Percentiles rank a stretch among this genome's conserved stretches.
Conservation (phyloP, 2,888 invertebrate genomes). For the Synanthedon formicaeformis region DNA sequence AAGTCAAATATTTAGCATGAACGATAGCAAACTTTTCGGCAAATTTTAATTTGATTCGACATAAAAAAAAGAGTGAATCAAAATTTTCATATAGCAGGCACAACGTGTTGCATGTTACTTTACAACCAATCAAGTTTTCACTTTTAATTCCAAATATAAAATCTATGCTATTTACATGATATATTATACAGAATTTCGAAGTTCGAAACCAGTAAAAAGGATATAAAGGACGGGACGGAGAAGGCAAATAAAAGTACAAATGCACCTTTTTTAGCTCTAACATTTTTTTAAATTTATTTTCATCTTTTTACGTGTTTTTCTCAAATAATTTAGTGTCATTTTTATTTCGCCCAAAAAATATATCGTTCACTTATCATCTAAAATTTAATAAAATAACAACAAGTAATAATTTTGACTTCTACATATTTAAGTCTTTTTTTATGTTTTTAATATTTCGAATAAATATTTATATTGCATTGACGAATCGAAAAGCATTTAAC, state of each 20-base stretch:
- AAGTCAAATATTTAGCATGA: too few species aligned
- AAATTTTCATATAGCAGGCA: too few species aligned
- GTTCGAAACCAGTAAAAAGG: conserved; percentile 10
- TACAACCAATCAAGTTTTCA: too few species aligned
- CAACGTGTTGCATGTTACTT: too few species aligned
- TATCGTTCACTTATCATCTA: conserved; percentile 35
- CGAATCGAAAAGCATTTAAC: conserved; percentile 14
- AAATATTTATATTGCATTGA: conserved; percentile 10
- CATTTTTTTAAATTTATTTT: conserved; percentile 26
- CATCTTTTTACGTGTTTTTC: conserved; percentile 28
- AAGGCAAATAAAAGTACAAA: conserved; percentile 45
- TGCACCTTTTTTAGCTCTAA: conserved; percentile 50
- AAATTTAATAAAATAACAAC: conserved; percentile 42
- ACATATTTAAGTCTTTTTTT: conserved; percentile 33
- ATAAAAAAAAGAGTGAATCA: too few species aligned
- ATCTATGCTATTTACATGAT: too few species aligned
- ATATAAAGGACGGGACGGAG: conserved; percentile 13
- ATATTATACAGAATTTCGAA: background rate
- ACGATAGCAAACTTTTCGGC: too few species aligned
- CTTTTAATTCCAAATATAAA: too few species aligned
- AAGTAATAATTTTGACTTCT: conserved; percentile 28
- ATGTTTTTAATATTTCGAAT: conserved; percentile 16
- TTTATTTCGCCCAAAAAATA: conserved; percentile 47
- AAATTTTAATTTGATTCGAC: too few species aligned
- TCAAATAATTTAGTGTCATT: conserved; percentile 30